Evolutionary conservation across 2,113 vertebrate species (phyloP), one percentile per base, ranked within the genome.

Genomic region (Porphyrio hochstetteri): DNA sequence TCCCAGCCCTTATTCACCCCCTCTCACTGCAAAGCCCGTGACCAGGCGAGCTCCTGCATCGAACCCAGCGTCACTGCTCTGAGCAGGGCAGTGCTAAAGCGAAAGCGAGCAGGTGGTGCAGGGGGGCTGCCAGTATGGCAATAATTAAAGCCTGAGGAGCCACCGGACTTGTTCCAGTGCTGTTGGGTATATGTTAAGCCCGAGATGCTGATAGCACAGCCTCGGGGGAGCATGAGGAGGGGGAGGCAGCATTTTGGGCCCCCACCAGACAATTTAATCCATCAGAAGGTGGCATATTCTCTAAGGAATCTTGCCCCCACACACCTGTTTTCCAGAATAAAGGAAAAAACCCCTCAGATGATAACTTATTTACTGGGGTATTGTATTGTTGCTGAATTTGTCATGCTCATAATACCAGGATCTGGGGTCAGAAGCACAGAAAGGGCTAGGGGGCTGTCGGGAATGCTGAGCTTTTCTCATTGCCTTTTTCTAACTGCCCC

Each of bases 211-310:
- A 56, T 13, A 59, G 29, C 71, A 28, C 20, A n/a, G 36, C 29
- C 40, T 10, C 1, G 1, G 33, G 16, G 25, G 28, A 36, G 5
- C 2, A 0, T 7, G 35, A 85, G 24, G 38, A 59, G 14, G 7
- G 10, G 19, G 5, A 27, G 48, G 29, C 16, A 33, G 9, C 9
- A 28, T 60, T 38, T 42, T 64, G 27, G 38, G 35, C 16, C 60
- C 38, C 29, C 61, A 52, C 6, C 1, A 5, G 15, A 17, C 52
- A 53, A 48, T 81, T 90, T 85, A 42, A 64, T 64, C 60, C 38
- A 33, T 52, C 44, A 75, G 36, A 13, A 55, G 8, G 10, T 75
- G 83, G 20, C 50, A 83, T 70, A 46, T 15, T 16, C 8, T 21
- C 40, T n/a, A 56, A 68, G 13, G 46, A 13, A 80, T 31, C n/a